Evolutionary conservation across 2,797 vertebrate species (phyloP), one percentile per base, ranked within the genome.

Genomic region (Melanogrammus aeglefinus): DNA sequence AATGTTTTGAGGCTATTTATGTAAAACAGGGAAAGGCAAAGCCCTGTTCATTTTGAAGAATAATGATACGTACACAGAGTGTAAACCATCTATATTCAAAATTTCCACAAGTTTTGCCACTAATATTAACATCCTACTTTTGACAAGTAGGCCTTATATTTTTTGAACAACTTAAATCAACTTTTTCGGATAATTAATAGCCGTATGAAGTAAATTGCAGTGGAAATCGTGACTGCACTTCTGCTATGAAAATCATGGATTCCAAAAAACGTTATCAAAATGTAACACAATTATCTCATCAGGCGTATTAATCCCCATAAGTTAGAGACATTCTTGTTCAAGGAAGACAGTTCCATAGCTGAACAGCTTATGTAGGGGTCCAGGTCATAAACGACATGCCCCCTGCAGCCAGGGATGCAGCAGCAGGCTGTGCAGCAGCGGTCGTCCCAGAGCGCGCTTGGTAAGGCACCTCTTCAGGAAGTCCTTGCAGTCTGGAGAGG

Each of bases 1-100:
- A 85, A 76, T 76, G 71, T 76, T 57, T 85, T 76, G 79, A 87
- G 82, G 80, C 75, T 44, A 82, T 77, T 83, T 83, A 74, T 75
- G 69, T 80, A 74, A 77, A 81, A 84, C 74, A 82, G 14, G 14
- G 78, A 80, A 76, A 41, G 66, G 57, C 70, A 76, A 47, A 41
- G 35, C 79, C 47, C 77, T 72, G 29, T 84, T 80, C 6, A 66
- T 66, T 7, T 66, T 66, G 57, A 66, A 66, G 12, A 41, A 2
- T 13, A 41, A 66, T 27, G 24, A 71, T 10, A 21, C 12, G 31
- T 33, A 31, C 12, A 13, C 70, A 72, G 70, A 72, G 33, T 72
- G 18, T 33, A 72, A 33, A 72, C 70, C 27, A 72, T 16, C 33
- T 4, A 35, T 71, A 71, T 31, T 71, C 12, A 14, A 71, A 31